Base-by-base conservation (phyloP, 2,113 vertebrate species). In the Amphiprion percula region DNA sequence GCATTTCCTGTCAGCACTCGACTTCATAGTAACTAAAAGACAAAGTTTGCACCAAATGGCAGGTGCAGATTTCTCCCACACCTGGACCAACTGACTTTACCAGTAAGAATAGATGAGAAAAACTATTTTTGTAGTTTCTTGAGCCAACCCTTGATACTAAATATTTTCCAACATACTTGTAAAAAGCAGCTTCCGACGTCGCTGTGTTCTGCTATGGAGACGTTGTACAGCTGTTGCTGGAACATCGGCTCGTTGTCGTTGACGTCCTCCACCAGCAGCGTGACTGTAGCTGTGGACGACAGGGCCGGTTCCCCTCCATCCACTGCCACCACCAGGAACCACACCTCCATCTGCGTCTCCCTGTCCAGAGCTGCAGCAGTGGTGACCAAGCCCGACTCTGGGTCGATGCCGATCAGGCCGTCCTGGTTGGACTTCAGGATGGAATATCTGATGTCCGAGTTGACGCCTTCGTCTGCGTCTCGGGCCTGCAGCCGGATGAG, bases 201-300 rank as follows among this genome's bases (percentile, higher is more conserved):
- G 0, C 94, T 65, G 82, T 97, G 97, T 74, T 99, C 97, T 0
- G 77, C 91, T 17, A 97, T 44, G 49, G 91, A 95, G 49, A 87
- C 91, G 1, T 95, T 96, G 89, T 97, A 97, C 55, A 96, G 91
- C 85, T 95, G 95, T 46, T 91, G 95, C 84, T 88, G 74, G 90
- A 99, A 99, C 67, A 96, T 70, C 0, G 97, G 97, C 77, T 96
- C 95, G 47, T 98, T 97, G 93, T 99, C 97, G 24, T 99, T 99
- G 88, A 96, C 91, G 3, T 98, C 96, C 47, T 94, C 94, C 52
- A 99, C 89, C 2, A 81, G 60, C 71, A 97, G 79, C 14, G 90
- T 96, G 70, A 98, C 94, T 12, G 91, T 92, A 19, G 96, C 95
- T 10, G 94, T 94, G 77, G 96, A 91, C 1, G 96, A 93, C 24